Conservation (phyloP, 2,888 invertebrate genomes). For the Drosophila testacea region DNA sequence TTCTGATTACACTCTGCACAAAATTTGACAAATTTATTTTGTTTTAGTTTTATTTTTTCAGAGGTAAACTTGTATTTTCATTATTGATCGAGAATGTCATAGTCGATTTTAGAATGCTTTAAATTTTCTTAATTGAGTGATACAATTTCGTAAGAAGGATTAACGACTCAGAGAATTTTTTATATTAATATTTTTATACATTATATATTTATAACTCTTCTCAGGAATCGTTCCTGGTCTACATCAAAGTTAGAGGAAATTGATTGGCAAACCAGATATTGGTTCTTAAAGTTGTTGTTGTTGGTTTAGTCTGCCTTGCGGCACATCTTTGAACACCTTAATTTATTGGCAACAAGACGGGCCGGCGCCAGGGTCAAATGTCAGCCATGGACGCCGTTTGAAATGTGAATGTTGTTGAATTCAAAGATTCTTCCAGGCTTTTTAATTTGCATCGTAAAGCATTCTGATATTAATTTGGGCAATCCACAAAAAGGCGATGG, state of each 20-base stretch:
- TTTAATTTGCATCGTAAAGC: constrained; percentile 53
- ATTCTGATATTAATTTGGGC: constrained; percentile 59
- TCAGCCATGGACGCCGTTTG: constrained; percentile 62
- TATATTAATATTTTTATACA: background rate
- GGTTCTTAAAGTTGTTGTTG: background rate
- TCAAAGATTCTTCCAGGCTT: constrained; percentile 17
- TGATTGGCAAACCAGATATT: constrained; percentile 22
- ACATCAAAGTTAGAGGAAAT: constrained; percentile 22
- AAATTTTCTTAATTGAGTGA: too few relatives aligned
- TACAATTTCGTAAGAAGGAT: too few relatives aligned
- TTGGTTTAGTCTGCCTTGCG: constrained; percentile 36
- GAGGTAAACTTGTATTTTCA: too few relatives aligned
- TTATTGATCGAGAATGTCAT: too few relatives aligned
- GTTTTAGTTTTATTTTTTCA: too few relatives aligned
- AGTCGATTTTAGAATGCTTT: too few relatives aligned
- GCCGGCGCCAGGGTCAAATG: constrained; percentile 76
- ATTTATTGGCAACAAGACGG: constrained; percentile 77
- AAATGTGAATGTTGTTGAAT: constrained; percentile 31
- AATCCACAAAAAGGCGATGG: constrained; percentile 29
- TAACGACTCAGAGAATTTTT: too few relatives aligned
- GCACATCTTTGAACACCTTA: constrained; percentile 72
- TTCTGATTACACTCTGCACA: background rate
- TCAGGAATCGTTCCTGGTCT: constrained; percentile 16
- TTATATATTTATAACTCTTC: background rate
- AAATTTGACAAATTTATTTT: too few relatives aligned